Base-by-base conservation (phyloP, 2,797 vertebrate genomes). In the Anguilla marmorata region DNA sequence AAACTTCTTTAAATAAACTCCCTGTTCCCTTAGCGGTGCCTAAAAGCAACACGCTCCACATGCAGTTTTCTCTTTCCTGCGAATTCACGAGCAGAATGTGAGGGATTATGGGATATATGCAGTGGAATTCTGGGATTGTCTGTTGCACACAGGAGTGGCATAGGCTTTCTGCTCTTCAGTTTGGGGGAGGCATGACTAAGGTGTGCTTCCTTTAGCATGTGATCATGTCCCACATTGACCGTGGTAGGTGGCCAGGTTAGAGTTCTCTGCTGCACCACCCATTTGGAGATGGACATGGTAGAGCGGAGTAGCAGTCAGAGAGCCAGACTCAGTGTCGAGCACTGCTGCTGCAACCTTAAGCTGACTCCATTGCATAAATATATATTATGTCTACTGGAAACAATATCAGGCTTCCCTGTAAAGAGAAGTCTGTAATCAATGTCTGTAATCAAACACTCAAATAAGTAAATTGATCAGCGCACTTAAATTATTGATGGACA, bases 161-260 rank as follows among this genome's bases (percentile, higher is more conserved):
- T 58, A 12, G 89, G 91, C 93, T 91, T 95, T 91, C 83, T 85
- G 90, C 95, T 94, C 79, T n/a, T 24, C 41, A 92, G 91, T 93
- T 91, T 88, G 30, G 93, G 92, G 88, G 5, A 90, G 37, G 21
- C 93, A 92, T 96, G 92, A 95, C 95, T 95, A 93, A 96, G 90
- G 95, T 95, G 91, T 27, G 72, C 66, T 66, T 86, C 89, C 87
- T 86, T 88, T 86, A 33, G 85, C 80, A 24, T 87, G n/a, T 19
- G 86, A 85, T 48, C 63, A 45, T 58, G 69, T 60, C 60, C 8
- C 0, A 14, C 50, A 87, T n/a, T 37, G n/a, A 69, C 19, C 9
- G 52, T 8, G 37, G 37, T 21, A 24, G 33, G 54, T 82, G 41
- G 14, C 48, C 24, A 72, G 48, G 45, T 14, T 60, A 60, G 2